Percentiles rank a stretch among this genome's conserved stretches.
Conservation (phyloP, 2,888 invertebrate species). For the Plagodis dolabraria region DNA sequence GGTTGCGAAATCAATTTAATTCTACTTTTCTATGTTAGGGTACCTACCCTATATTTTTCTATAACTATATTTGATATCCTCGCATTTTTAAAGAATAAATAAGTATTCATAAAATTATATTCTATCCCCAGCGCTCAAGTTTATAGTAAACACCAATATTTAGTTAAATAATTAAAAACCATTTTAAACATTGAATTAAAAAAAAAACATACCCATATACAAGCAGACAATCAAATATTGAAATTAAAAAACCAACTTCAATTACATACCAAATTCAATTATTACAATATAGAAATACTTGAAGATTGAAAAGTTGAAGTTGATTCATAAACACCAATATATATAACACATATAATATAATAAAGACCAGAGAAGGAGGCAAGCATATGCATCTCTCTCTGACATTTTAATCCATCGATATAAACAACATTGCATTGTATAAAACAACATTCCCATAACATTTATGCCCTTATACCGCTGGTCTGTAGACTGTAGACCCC, state of each 20-base stretch:
- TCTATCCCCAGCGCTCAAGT: constrained; percentile 8
- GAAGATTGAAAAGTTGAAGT: constrained; percentile 10
- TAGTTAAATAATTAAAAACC: constrained; percentile 2
- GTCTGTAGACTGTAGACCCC: constrained; percentile 11
- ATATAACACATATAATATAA: constrained; percentile 9
- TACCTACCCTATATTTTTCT: constrained; percentile 1
- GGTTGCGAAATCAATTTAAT: constrained; percentile 46
- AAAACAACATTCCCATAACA: background rate
- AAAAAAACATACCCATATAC: constrained; percentile 9
- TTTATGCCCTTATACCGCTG: background rate
- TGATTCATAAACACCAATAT: constrained; percentile 5
- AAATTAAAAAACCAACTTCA: constrained; percentile 18
- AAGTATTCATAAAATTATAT: background rate
- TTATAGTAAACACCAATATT: constrained; percentile 9
- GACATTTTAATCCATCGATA: constrained; percentile 6
- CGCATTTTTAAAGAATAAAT: background rate
- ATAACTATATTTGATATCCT: background rate
- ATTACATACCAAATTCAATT: background rate
- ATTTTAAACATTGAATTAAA: constrained; percentile 20
- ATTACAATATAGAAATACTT: background rate
- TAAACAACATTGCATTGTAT: background rate
- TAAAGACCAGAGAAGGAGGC: constrained; percentile 12
- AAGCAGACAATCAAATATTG: constrained; percentile 15
- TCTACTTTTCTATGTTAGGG: constrained; percentile 4
- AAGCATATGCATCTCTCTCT: constrained; percentile 6